Base-by-base conservation (phyloP, 2,888 invertebrate genomes). In the Drosophila kambysellisi region DNA sequence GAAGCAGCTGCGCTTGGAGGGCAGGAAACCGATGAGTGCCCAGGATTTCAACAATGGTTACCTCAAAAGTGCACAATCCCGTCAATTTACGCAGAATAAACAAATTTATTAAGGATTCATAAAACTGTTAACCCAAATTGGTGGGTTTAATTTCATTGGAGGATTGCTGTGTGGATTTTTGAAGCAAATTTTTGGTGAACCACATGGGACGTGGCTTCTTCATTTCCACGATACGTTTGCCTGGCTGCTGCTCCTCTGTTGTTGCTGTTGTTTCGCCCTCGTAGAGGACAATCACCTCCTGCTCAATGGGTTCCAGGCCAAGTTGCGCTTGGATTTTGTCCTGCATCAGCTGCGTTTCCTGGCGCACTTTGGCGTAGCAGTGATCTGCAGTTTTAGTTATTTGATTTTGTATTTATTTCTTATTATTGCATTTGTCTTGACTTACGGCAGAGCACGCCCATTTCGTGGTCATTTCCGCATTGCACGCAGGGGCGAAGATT, bases 31-130 rank as follows among this genome's bases (percentile, higher is more conserved):
- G 83, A 97, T 98, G 95, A 95, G 94, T 58, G 97, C 97, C 4
- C 88, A 93, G 82, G 97, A 97, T 91, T 99, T 99, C 94, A 95
- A 95, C 92, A 98, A 98, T 94, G 98, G 98, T 11, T 98, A 96
- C 93, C 93, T 98, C 37, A 95, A 95, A 41, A 61, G 53, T 30
- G 35, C 58, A 8, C 50, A 51, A 0, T 29, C 52, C 17, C 43
- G 74, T 12, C 41, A 72, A 33, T 91, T 91, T 64, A 62, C 58
- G 17, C 65, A 66, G 57, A 89, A 87, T 88, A 89, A 88, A 85
- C 60, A 57, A 52, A 67, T 81, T 74, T 75, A 75, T 88, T 81
- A 12, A 53, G 56, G 41, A 29, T n/a, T 46, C 20, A 56, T 56
- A 33, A 50, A 46, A 60, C 48, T 32, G 4, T 60, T 95, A 96